phyloP scores from a whole-genome alignment of 2,113 vertebrate genomes.

The Uria aalge region DNA sequence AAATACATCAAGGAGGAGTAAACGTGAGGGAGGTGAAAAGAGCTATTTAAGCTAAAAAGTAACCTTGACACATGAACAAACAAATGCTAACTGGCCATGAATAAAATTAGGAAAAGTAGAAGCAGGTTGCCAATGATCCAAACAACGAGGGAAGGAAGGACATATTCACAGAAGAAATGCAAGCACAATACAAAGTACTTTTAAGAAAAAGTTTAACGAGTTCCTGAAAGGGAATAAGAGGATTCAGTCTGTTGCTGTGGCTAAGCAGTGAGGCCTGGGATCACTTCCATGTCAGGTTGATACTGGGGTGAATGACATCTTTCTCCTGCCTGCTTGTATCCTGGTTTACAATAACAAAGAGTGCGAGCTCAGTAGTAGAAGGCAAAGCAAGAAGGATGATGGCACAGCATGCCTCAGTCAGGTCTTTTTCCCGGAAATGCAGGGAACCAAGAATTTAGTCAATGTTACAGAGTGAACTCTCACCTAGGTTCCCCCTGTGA shows the following conservation, averaged over 20 bases:
- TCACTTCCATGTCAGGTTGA: not conserved
- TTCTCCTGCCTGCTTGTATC: not conserved
- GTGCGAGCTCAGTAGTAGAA: not conserved
- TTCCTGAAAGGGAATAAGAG: not conserved
- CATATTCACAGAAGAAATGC: not conserved
- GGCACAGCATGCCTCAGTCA: not conserved
- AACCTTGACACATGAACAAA: constrained; percentile 30
- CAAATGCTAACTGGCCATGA: not conserved
- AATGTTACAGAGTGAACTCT: not conserved
- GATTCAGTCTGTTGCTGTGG: not conserved
- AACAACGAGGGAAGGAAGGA: not conserved
- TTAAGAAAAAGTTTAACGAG: not conserved
- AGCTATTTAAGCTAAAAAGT: constrained; percentile 5
- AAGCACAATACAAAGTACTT: not conserved
- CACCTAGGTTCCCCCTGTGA: not conserved
- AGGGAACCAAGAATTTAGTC: not conserved
- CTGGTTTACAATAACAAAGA: not conserved
- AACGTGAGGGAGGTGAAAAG: constrained; percentile 27
- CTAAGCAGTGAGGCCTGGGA: not conserved
- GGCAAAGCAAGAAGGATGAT: not conserved
- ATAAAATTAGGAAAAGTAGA: constrained; percentile 21
- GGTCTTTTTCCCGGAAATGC: not conserved
- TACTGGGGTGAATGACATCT: not conserved
- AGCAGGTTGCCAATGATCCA: not conserved
- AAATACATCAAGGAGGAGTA: not conserved